phyloP scores from a whole-genome alignment of 2,888 invertebrate genomes.

The Hartigia nigra region DNA sequence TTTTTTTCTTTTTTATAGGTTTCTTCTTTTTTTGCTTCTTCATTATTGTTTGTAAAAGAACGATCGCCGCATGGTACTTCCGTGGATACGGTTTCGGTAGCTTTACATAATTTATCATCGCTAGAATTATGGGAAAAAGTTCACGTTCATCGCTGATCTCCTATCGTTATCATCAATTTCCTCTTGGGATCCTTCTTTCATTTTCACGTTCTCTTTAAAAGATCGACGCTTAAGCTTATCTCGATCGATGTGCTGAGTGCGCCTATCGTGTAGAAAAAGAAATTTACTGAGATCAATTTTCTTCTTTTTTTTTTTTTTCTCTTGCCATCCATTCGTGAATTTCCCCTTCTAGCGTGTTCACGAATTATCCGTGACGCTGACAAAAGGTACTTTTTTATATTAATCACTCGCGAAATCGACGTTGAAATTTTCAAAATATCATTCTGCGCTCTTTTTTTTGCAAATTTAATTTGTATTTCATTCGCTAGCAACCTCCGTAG shows the following conservation, averaged over 20 bases:
- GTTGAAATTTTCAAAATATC: neutral
- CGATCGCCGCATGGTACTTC: neutral
- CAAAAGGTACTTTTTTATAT: neutral
- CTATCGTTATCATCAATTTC: neutral
- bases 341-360: neutral
- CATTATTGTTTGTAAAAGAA: neutral
- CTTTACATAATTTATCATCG: constrained; percentile 9
- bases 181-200: neutral
- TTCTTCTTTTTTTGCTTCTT: neutral
- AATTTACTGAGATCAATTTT: neutral
- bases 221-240: neutral
- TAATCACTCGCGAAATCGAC: neutral
- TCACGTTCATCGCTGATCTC: neutral
- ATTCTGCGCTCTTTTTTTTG: neutral
- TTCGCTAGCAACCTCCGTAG: neutral
- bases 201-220: neutral
- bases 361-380: neutral
- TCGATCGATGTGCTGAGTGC: neutral
- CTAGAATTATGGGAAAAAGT: neutral
- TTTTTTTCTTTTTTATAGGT: neutral
- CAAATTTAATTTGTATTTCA: neutral
- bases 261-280: neutral
- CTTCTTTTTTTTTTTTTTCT: neutral
- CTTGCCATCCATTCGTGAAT: neutral
- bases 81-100: neutral